Percentiles rank a stretch among this genome's conserved stretches.
Evolutionary conservation across 2,797 vertebrate genomes (phyloP).

Genomic region (Luscinia megarhynchos): DNA sequence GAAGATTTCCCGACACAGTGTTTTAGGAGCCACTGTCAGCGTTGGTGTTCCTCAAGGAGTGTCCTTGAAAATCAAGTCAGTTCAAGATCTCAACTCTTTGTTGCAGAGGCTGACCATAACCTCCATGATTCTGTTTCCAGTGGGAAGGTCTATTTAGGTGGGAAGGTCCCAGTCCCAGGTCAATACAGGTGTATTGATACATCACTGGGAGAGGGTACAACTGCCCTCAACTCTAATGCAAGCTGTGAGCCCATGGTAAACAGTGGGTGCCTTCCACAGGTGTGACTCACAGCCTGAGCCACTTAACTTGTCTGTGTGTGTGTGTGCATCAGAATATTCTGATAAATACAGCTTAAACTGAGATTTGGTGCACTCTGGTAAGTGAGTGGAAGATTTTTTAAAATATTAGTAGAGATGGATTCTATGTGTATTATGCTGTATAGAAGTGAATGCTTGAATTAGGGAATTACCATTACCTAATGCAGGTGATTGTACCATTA

Average conservation of each 20-base stretch:
- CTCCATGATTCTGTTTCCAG: background rate
- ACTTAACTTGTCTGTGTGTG: background rate
- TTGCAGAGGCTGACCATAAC: background rate
- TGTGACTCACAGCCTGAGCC: background rate
- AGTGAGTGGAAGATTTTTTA: background rate
- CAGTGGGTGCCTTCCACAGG: background rate
- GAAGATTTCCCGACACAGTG: slow-evolving; percentile 96
- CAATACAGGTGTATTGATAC: background rate
- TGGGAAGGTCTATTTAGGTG: background rate
- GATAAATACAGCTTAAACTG: background rate
- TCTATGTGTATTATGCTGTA: background rate
- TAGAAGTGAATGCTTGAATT: background rate
- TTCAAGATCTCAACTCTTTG: background rate
- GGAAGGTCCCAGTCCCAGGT: background rate
- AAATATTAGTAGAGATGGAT: background rate
- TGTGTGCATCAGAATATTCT: background rate
- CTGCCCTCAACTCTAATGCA: background rate
- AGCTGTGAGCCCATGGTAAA: background rate
- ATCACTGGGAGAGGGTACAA: background rate
- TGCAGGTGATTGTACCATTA: no score
- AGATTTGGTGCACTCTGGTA: background rate
- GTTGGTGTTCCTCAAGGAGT: slow-evolving; percentile 95
- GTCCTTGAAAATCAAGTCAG: slow-evolving; percentile 98
- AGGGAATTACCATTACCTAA: background rate
- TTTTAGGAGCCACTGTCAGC: slow-evolving; percentile 93